A percentile compares a stretch with the other conserved stretches of the same genome.
phyloP scores from a whole-genome alignment of 2,113 vertebrate genomes.

The Pelodiscus sinensis region DNA sequence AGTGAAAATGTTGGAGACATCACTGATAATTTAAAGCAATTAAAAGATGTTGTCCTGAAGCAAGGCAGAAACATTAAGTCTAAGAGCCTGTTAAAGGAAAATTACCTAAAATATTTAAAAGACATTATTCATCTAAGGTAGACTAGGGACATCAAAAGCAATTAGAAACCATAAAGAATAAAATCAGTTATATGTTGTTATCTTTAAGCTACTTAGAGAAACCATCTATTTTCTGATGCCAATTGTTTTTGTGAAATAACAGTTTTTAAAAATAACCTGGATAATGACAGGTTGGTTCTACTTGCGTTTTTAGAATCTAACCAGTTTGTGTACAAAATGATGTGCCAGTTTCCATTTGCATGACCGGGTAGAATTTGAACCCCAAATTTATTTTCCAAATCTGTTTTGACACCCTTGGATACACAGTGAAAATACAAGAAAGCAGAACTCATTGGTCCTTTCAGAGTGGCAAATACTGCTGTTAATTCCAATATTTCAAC shows the following conservation, averaged over 20 bases:
- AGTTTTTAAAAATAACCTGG: not conserved
- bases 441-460: not conserved
- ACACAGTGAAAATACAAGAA: not conserved
- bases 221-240: not conserved
- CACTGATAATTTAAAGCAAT: slow-evolving; percentile 78
- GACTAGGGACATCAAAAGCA: slow-evolving; percentile 52
- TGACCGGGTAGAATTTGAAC: not conserved
- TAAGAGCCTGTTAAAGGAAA: slow-evolving; percentile 73
- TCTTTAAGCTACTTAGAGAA: slow-evolving; percentile 10
- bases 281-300: not conserved
- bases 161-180: slow-evolving; percentile 56
- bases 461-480: not conserved
- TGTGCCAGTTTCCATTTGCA: not conserved
- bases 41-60: slow-evolving; percentile 78
- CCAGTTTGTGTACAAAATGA: not conserved
- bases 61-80: slow-evolving; percentile 68
- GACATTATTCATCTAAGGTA: slow-evolving; percentile 50
- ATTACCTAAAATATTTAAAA: slow-evolving; percentile 74
- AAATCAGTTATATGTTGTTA: slow-evolving; percentile 38
- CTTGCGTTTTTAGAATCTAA: not conserved
- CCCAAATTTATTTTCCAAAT: not conserved
- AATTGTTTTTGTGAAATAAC: slow-evolving; percentile 22
- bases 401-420: not conserved
- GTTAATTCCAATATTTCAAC: not conserved
- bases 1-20: slow-evolving; percentile 73